Conservation (phyloP, 1,140 invertebrate species). For the Phocides pigmalion region DNA sequence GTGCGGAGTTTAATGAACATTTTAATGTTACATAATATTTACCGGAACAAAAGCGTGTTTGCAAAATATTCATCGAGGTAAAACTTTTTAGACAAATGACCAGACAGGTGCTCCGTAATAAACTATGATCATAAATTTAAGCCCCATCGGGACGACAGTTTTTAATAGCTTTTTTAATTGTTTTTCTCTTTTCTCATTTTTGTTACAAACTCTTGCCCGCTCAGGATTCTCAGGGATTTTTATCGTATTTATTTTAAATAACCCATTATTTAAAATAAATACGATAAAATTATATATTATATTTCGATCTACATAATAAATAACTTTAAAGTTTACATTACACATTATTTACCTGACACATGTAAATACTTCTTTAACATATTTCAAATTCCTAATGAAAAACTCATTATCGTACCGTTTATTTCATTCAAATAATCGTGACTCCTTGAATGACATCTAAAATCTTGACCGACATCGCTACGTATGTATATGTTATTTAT, state of each 20-base stretch:
- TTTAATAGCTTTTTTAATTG: slow-evolving; percentile 34
- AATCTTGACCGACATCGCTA: too few species aligned
- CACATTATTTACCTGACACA: too few species aligned
- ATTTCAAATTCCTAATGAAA: too few species aligned
- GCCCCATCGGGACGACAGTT: slow-evolving; percentile 26
- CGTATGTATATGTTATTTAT: too few species aligned
- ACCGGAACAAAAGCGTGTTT: not conserved
- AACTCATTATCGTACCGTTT: too few species aligned
- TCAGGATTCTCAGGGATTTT: slow-evolving; percentile 2
- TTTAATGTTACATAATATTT: not conserved
- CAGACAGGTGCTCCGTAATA: slow-evolving; percentile 28
- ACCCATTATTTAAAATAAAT: too few species aligned
- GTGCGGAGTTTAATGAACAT: not conserved
- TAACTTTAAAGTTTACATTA: too few species aligned
- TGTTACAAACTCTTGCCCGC: slow-evolving; percentile 8
- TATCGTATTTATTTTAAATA: not conserved
- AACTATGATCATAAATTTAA: slow-evolving; percentile 33
- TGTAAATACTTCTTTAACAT: too few species aligned
- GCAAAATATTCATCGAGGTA: slow-evolving; percentile 17
- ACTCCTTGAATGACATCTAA: too few species aligned
- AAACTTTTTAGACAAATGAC: slow-evolving; percentile 27
- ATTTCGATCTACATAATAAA: too few species aligned
- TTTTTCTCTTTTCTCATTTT: slow-evolving; percentile 20
- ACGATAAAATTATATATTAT: too few species aligned
- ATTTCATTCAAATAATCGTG: too few species aligned